These are phyloP conservation scores for Metallyticus violacea DNA, from an alignment of 2,888 invertebrate genomes.

Conservation along the genomic window DNA sequence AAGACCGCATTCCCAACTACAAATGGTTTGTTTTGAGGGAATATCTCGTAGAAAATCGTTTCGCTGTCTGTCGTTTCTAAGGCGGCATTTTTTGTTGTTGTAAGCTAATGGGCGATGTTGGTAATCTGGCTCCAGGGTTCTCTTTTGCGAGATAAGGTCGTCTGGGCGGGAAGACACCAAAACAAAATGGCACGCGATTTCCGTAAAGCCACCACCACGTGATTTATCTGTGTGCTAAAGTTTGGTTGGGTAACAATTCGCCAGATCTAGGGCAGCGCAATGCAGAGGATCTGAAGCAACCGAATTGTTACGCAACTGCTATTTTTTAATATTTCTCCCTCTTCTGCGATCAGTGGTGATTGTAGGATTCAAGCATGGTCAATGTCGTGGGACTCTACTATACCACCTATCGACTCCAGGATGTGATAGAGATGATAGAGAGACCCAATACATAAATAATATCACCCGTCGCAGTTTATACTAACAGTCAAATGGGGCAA, in stretches of 20 bases:
- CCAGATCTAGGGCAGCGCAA: not conserved
- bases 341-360: not conserved
- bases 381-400: no score
- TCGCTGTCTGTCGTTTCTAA: no score
- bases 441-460: no score
- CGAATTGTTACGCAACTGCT: not conserved
- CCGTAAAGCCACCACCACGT: not conserved
- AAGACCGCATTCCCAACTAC: no score
- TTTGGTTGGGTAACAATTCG: no score
- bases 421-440: no score
- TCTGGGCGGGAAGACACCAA: not conserved
- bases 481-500: no score
- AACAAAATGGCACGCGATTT: not conserved
- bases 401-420: no score
- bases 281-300: no score
- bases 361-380: no score
- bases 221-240: not conserved
- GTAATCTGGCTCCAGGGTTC: not conserved
- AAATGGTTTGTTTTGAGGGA: not conserved
- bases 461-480: no score
- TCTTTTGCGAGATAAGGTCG: not conserved
- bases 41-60: no score
- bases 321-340: not conserved
- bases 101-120: not conserved
- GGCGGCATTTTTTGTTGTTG: not conserved